Conservation (phyloP, 2,113 vertebrate species). For the Eptesicus fuscus region DNA sequence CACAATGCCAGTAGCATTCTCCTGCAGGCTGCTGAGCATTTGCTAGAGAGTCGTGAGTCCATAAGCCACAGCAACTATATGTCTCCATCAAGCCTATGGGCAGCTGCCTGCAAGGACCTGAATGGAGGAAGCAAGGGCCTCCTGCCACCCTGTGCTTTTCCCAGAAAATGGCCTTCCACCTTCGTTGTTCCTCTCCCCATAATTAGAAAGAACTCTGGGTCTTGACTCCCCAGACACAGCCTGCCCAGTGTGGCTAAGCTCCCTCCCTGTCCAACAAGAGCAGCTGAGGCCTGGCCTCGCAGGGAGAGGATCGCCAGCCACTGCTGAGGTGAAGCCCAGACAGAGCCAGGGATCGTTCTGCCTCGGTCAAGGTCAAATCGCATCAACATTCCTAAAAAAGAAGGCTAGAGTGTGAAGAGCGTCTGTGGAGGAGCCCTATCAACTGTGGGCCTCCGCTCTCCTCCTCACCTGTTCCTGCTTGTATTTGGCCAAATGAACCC, state of each 20-base stretch:
- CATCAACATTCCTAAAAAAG: background rate
- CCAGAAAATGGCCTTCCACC: background rate
- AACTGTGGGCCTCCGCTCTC: background rate
- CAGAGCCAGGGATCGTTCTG: background rate
- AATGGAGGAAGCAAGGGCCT: background rate
- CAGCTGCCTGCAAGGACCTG: background rate
- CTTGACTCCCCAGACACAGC: background rate
- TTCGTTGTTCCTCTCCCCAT: background rate
- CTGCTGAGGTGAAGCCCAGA: background rate
- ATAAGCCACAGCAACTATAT: background rate
- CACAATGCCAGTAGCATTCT: constrained; percentile 19
- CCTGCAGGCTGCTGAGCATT: background rate
- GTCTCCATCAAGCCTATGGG: background rate
- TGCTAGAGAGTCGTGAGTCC: background rate
- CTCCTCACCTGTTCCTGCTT: background rate
- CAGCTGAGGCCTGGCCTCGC: background rate
- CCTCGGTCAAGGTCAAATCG: background rate
- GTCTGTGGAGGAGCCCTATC: background rate
- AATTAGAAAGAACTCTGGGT: background rate
- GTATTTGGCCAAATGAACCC: background rate
- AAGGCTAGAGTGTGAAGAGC: background rate
- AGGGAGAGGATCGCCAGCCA: background rate
- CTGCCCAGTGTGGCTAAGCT: background rate
- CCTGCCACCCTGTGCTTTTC: background rate
- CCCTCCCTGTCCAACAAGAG: background rate